Conservation (phyloP, 2,888 invertebrate genomes). For the Enchytraeus crypticus region DNA sequence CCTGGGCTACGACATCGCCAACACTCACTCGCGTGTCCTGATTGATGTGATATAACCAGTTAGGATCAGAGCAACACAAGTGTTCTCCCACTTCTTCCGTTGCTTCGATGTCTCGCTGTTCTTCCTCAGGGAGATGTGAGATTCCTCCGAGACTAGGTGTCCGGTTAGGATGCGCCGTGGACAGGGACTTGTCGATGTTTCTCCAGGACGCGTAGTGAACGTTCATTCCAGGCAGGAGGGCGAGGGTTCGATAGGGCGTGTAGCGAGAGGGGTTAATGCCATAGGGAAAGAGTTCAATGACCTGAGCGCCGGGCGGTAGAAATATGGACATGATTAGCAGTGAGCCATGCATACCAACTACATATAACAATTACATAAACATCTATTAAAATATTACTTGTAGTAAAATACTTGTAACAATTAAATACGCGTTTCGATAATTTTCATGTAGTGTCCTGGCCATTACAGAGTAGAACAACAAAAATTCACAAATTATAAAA, state of each 20-base stretch:
- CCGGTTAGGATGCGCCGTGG: slow-evolving; percentile 45
- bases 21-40: slow-evolving; percentile 52
- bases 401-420: no score
- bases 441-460: no score
- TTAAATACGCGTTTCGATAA: no score
- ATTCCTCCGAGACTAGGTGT: slow-evolving; percentile 48
- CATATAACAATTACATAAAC: no score
- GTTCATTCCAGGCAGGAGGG: slow-evolving; percentile 37
- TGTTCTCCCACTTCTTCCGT: slow-evolving; percentile 45
- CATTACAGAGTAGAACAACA: no score
- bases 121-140: slow-evolving; percentile 37
- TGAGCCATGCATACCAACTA: slow-evolving; percentile 52
- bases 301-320: slow-evolving; percentile 40
- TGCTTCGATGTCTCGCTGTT: slow-evolving; percentile 38
- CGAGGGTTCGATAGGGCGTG: slow-evolving; percentile 50
- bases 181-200: slow-evolving; percentile 41
- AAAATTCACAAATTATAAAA: no score
- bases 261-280: slow-evolving; percentile 49
- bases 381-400: no score
- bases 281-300: slow-evolving; percentile 53
- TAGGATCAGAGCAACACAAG: slow-evolving; percentile 51
- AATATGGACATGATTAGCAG: slow-evolving; percentile 49
- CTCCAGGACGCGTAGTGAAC: slow-evolving; percentile 49
- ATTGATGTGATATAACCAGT: slow-evolving; percentile 52
- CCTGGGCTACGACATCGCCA: slow-evolving; percentile 24